These are phyloP conservation scores for Petrolisthes cinctipes DNA, from an alignment of 2,888 invertebrate species.

Conservation along the genomic window DNA sequence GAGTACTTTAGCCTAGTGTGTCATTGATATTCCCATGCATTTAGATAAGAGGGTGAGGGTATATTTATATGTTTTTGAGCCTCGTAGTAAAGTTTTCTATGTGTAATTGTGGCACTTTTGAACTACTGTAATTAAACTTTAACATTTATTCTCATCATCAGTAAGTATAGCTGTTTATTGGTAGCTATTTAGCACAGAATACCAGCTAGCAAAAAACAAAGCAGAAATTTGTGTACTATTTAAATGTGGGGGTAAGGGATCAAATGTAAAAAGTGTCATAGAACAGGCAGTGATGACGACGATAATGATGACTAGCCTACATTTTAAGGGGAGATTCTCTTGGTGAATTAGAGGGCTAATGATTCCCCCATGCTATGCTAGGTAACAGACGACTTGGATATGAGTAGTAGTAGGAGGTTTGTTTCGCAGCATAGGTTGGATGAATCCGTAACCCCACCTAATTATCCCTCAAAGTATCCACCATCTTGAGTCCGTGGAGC, in stretches of 20 bases:
- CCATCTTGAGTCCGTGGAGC: no score
- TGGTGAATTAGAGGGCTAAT: no score
- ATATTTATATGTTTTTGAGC: constrained; percentile 28
- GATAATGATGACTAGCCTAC: no score
- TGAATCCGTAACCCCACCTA: no score
- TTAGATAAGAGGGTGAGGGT: constrained; percentile 43
- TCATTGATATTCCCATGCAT: constrained; percentile 42
- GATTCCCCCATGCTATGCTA: no score
- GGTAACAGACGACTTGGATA: no score
- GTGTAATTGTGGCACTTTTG: constrained; percentile 10
- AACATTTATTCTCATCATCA: neutral
- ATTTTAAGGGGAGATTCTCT: no score
- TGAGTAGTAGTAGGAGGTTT: no score
- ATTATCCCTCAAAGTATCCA: no score
- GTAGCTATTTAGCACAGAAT: neutral
- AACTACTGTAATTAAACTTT: neutral
- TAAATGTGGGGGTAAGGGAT: neutral
- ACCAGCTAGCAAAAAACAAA: neutral
- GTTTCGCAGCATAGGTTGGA: no score
- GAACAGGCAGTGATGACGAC: no score
- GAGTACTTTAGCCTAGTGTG: neutral
- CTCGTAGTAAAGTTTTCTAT: constrained; percentile 8
- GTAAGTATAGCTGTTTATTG: neutral
- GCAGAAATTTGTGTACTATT: neutral
- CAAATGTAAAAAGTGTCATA: no score